Base-by-base conservation (phyloP, 2,797 vertebrate species). In the Xenopus petersii region DNA sequence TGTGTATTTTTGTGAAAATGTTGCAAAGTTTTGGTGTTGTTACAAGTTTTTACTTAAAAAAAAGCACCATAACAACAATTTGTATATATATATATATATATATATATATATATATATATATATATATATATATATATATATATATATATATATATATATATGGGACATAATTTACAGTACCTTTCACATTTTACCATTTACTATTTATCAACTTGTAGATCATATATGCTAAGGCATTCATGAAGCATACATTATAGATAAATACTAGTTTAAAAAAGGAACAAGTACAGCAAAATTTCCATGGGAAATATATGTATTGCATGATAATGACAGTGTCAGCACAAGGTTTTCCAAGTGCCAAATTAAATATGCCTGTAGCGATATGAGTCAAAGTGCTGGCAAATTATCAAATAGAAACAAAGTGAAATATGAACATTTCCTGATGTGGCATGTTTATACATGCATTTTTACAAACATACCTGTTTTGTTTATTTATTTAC, bases 301-400 rank as follows among this genome's bases (percentile, higher is more conserved):
- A 83, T 79, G 64, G 66, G 77, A 82, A 87, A 78, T 82, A 71
- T 82, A 75, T 30, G 77, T 81, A 80, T 72, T 83, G 71, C 5
- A 48, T 79, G 80, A 60, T 80, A 75, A 81, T 84, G 84, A 80
- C 81, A 75, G 21, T 82, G 85, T 84, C 82, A 75, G 58, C 81
- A 80, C 86, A 84, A 79, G 83, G 82, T 80, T 83, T 72, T 69
- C 33, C 36, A 17, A 16, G 69, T 87, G 80, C 74, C 74, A 86
- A 84, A 79, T 79, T 62, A 85, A 87, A 84, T 73, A 64, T 64
- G 82, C 82, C 85, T 71, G 81, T 80, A 79, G 82, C 74, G 48
- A 80, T 79, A 67, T 66, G 80, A 82, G 70, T 83, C 70, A 77
- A 73, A 79, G 60, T 72, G 70, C 66, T 69, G 16, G 65, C 80